Percentiles rank a stretch among this genome's conserved stretches.
Conservation (phyloP, 2,888 invertebrate species). For the Plebejus anna region DNA sequence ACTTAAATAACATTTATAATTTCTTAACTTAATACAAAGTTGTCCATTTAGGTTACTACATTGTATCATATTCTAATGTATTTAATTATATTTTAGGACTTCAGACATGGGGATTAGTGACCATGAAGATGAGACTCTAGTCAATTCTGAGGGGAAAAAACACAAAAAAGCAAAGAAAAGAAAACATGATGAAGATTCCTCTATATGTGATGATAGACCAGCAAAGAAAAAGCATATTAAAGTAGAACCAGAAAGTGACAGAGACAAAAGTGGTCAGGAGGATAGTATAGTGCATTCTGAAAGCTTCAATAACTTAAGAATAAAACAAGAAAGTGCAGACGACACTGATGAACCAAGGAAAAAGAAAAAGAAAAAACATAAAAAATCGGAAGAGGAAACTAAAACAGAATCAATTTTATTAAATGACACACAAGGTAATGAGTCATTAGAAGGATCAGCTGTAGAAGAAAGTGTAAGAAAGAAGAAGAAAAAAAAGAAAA, state of each 20-base stretch:
- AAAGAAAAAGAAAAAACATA: slow-evolving; percentile 36
- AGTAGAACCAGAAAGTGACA: slow-evolving; percentile 51
- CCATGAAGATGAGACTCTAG: background rate
- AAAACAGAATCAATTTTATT: slow-evolving; percentile 32
- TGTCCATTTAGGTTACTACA: too few relatives aligned
- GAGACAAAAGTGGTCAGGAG: slow-evolving; percentile 33
- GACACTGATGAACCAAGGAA: slow-evolving; percentile 37
- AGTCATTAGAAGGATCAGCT: slow-evolving; percentile 37
- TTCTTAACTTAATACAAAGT: background rate
- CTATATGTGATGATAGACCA: slow-evolving; percentile 30
- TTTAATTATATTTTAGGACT: background rate
- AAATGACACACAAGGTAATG: slow-evolving; percentile 36
- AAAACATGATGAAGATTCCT: slow-evolving; percentile 35
- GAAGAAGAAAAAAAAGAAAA: slow-evolving; percentile 28
- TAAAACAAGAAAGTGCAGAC: slow-evolving; percentile 55
- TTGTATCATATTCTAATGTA: background rate
- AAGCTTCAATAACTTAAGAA: slow-evolving; percentile 47
- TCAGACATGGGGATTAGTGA: background rate
- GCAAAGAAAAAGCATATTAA: slow-evolving; percentile 45
- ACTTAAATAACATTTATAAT: background rate
- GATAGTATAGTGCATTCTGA: slow-evolving; percentile 42
- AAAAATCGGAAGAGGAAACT: slow-evolving; percentile 20
- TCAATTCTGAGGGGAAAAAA: slow-evolving; percentile 27
- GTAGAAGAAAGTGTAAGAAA: slow-evolving; percentile 17
- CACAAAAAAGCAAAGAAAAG: slow-evolving; percentile 38